Base-by-base conservation (phyloP, 2,888 invertebrate species). In the Lamellibrachia satsuma region DNA sequence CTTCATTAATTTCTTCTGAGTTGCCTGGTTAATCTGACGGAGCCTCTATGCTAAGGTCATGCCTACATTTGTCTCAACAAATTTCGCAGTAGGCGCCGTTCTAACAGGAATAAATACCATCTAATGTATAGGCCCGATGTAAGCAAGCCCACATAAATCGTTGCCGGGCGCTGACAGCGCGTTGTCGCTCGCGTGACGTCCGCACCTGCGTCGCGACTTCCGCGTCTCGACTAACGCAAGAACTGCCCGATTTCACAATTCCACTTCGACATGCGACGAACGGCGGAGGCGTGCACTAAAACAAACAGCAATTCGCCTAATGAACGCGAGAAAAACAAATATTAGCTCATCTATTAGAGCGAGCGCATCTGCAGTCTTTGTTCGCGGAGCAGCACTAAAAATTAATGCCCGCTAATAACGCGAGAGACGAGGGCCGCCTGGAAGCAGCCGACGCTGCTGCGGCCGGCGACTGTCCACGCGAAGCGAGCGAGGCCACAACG, bases 241-340 rank as follows among this genome's bases (percentile, higher is more conserved):
- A 75, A 75, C 75, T 75, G 75, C 75, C 75, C 75, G 75, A 75
- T 75, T 75, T 75, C 75, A 75, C 75, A 75, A 75, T 75, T 75
- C 75, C 75, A 75, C 75, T 6, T 22, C 75, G 75, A 75, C 75
- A 75, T 75, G 75, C 75, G 75, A 75, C 75, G 22, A n/a, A 3
- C 22, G 75, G 22, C 75, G 75, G 75, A 75, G 75, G 75, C 75
- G 75, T 75, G 75, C 75, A 75, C 75, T 75, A 75, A 75, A 75
- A 75, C 75, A 75, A 75, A 75, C 75, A 75, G 75, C n/a, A 75
- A 75, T 75, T 75, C 75, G 75, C 75, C 75, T 75, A 75, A 75
- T 75, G 75, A 75, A 75, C 75, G 75, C 75, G 75, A 75, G 75
- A 75, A 75, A 75, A 75, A 75, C 75, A 75, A 75, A 75, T 75